These are phyloP conservation scores for Cettia cetti DNA, from an alignment of 2,113 vertebrate genomes.

Conservation along the genomic window DNA sequence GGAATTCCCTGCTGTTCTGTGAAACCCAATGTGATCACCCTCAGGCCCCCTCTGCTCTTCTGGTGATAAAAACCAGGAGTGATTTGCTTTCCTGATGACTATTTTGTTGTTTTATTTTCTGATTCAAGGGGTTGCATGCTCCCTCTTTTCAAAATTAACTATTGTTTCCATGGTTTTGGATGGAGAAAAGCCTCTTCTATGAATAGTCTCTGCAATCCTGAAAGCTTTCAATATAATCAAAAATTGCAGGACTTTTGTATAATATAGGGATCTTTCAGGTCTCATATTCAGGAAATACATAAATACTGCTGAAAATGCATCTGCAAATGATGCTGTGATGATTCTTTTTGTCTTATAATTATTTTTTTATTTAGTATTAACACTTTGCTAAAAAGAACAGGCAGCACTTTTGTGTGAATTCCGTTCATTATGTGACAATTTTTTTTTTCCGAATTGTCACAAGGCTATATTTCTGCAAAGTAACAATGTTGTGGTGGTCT, in stretches of 20 bases:
- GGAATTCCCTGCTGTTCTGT: not conserved
- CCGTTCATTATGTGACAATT: accelerated
- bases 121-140: not conserved
- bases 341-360: not conserved
- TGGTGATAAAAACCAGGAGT: conserved; percentile 5
- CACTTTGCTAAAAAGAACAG: not conserved
- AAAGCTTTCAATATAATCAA: not conserved
- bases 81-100: not conserved
- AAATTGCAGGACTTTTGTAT: not conserved
- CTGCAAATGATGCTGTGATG: not conserved
- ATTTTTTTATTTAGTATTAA: not conserved
- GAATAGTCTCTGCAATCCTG: not conserved
- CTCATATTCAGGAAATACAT: not conserved
- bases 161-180: not conserved
- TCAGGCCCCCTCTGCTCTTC: conserved; percentile 13
- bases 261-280: not conserved
- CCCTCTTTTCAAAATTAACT: not conserved
- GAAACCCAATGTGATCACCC: not conserved
- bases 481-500: not conserved
- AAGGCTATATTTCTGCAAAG: not conserved
- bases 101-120: not conserved
- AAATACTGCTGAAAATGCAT: not conserved
- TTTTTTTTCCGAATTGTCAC: not conserved
- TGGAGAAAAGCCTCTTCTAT: not conserved
- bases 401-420: not conserved